Conservation (phyloP, 2,797 vertebrate genomes). For the Ammospiza maritima region DNA sequence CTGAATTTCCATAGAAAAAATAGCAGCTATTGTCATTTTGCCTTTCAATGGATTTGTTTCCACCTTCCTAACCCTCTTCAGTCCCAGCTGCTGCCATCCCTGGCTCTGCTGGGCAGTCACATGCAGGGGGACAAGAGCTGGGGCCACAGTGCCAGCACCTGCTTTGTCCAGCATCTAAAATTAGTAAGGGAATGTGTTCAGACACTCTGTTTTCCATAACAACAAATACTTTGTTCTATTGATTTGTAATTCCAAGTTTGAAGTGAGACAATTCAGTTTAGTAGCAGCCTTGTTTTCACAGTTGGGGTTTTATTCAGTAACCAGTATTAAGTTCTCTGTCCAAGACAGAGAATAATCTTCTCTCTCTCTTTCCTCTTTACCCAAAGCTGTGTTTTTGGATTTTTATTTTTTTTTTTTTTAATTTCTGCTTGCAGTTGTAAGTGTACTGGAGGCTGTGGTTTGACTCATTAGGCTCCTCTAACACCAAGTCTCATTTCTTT, state of each 20-base stretch:
- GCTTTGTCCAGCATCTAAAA: neutral
- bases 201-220: neutral
- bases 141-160: fast-evolving
- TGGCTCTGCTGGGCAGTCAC: neutral
- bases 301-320: neutral
- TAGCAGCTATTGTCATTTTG: neutral
- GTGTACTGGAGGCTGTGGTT: neutral
- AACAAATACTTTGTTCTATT: neutral
- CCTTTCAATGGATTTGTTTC: neutral
- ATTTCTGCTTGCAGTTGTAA: neutral
- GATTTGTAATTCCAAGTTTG: neutral
- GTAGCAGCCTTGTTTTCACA: neutral
- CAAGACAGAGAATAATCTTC: neutral
- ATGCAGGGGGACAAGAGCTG: fast-evolving
- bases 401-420: neutral
- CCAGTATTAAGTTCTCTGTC: neutral
- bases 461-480: neutral
- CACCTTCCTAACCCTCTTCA: neutral
- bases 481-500: neutral
- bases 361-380: neutral
- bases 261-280: neutral
- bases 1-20: neutral
- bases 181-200: neutral
- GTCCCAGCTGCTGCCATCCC: fast-evolving
- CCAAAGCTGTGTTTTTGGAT: neutral